Evolutionary conservation across 2,797 vertebrate species (phyloP).

Genomic region (Distichodus sexfasciatus): DNA sequence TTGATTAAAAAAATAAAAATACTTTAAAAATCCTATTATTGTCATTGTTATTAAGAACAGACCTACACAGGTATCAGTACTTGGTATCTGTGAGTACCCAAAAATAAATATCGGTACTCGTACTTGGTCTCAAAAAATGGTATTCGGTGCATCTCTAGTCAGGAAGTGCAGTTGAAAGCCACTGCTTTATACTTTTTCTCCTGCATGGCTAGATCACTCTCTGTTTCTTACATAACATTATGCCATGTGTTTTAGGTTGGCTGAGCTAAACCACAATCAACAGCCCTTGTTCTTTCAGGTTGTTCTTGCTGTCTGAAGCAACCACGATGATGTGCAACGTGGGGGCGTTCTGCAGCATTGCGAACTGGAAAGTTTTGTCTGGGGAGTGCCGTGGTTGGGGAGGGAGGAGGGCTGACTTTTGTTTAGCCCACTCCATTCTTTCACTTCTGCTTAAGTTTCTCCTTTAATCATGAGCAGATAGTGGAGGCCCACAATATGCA

Average conservation of each 20-base stretch:
- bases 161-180: no score
- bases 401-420: conserved; percentile 37
- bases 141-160: no score
- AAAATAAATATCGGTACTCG: no score
- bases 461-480: conserved; percentile 69
- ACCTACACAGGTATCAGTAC: no score
- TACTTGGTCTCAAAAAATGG: no score
- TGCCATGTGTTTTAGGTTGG: conserved; percentile 7
- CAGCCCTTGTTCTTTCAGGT: conserved; percentile 19
- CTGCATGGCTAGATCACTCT: not conserved
- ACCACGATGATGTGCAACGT: conserved; percentile 38
- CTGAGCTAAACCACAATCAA: conserved; percentile 26
- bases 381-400: conserved; percentile 27
- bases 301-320: conserved; percentile 38
- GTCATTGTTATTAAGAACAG: no score
- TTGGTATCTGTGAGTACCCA: no score
- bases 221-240: conserved; percentile 2
- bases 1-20: no score
- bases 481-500: conserved; percentile 63
- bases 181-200: no score
- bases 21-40: no score
- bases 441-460: conserved; percentile 61
- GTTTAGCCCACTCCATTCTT: conserved; percentile 46
- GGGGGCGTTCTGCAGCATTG: conserved; percentile 2
- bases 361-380: conserved; percentile 41